Conservation (phyloP, 1,140 invertebrate species). For the Nephotettix cincticeps region DNA sequence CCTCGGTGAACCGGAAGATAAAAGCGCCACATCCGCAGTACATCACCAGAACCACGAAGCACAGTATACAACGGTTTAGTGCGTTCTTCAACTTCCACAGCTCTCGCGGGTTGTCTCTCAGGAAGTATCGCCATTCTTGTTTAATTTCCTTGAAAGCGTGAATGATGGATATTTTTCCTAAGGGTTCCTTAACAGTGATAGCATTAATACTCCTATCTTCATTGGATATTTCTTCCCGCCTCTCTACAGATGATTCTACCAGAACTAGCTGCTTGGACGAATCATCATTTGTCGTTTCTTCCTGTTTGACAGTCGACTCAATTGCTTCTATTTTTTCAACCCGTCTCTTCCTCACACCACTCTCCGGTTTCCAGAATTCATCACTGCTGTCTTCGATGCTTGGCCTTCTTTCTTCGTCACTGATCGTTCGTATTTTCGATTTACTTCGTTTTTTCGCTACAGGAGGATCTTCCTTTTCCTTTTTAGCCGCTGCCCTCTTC, state of each 20-base stretch:
- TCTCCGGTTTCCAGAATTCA: conserved; percentile 38
- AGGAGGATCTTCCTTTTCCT: conserved; percentile 10
- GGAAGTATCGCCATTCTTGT: conserved; percentile 56
- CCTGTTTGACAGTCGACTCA: conserved; percentile 4
- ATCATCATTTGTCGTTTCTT: not conserved
- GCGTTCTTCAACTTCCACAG: conserved; percentile 57
- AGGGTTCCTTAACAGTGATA: too few species aligned
- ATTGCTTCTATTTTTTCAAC: not conserved
- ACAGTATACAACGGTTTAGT: conserved; percentile 65
- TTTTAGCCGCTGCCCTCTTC: not conserved
- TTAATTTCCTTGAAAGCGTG: not conserved
- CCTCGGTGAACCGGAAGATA: conserved; percentile 75
- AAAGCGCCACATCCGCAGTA: conserved; percentile 76
- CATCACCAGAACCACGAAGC: conserved; percentile 64
- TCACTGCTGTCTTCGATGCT: conserved; percentile 34
- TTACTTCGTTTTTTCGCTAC: conserved; percentile 22
- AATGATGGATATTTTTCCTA: not conserved
- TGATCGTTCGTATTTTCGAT: conserved; percentile 20
- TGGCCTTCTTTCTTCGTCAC: conserved; percentile 13
- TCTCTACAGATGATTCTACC: not conserved
- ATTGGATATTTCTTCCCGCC: not conserved
- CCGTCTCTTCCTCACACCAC: not conserved
- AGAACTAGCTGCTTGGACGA: not conserved
- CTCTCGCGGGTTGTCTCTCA: conserved; percentile 57
- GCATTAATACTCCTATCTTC: not conserved